Conservation (phyloP, 2,888 invertebrate genomes). For the Chaetogeoica ovagalla region DNA sequence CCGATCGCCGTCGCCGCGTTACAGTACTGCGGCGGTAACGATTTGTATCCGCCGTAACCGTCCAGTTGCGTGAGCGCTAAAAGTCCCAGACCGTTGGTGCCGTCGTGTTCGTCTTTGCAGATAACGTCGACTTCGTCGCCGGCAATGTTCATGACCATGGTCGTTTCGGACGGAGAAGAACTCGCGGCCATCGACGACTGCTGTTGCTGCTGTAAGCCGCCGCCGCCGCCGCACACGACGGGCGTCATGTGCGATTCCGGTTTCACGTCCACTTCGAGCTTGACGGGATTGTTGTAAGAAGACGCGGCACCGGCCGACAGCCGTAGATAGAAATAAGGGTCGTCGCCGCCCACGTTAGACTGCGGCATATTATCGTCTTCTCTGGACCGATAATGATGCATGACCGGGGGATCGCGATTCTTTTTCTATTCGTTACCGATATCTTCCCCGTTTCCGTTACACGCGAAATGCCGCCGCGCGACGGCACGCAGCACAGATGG, state of each 20-base stretch:
- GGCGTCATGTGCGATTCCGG: conserved; percentile 27
- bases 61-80: conserved; percentile 45
- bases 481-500: conserved; percentile 28
- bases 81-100: conserved; percentile 30
- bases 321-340: conserved; percentile 54
- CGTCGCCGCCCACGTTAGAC: conserved; percentile 12
- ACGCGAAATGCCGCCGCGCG: conserved; percentile 26
- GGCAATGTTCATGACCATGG: conserved; percentile 5
- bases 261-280: conserved; percentile 41
- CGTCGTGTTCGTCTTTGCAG: background rate
- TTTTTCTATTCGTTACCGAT: background rate
- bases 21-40: background rate
- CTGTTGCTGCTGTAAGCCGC: background rate
- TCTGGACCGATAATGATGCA: conserved; percentile 47
- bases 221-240: conserved; percentile 6
- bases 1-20: background rate
- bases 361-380: conserved; percentile 26
- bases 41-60: conserved; percentile 39
- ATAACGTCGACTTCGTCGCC: background rate
- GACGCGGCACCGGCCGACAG: conserved; percentile 29
- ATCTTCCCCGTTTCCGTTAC: too few species aligned
- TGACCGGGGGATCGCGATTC: background rate
- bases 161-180: background rate
- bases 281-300: conserved; percentile 43
- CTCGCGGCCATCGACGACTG: too few species aligned